Percentiles rank a stretch among this genome's conserved stretches.
These are phyloP conservation scores for Semicossyphus pulcher DNA, from an alignment of 2,113 vertebrate species.

Conservation along the genomic window DNA sequence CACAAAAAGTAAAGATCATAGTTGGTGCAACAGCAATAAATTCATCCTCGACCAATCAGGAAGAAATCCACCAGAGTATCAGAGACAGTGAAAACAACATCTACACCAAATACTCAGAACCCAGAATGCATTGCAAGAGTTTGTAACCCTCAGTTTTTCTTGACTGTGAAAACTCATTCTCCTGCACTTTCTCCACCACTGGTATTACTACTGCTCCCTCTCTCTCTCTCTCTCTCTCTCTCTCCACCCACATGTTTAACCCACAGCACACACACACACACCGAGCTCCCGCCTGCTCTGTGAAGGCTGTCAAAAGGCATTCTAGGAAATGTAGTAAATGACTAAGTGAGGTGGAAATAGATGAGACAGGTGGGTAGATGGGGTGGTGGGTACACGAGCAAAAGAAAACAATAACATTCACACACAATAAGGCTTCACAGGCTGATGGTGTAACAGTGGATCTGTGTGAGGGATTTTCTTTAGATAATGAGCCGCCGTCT, in stretches of 20 bases:
- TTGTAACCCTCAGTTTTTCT: conserved; percentile 5
- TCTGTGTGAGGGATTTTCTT: conserved; percentile 13
- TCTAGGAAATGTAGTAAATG: conserved; percentile 44
- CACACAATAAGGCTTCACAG: conserved; percentile 15
- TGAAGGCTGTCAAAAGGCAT: conserved; percentile 45
- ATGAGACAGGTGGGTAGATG: conserved; percentile 33
- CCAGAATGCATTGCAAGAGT: conserved; percentile 7
- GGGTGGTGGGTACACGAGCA: conserved; percentile 19
- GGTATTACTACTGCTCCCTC: conserved; percentile 5
- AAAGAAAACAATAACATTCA: conserved; percentile 18
- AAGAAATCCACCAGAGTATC: background rate
- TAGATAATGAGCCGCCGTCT: conserved; percentile 2
- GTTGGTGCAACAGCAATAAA: background rate
- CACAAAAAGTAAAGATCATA: conserved; percentile 3
- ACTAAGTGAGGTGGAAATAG: conserved; percentile 32
- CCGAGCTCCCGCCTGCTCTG: conserved; percentile 31
- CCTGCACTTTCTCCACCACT: conserved; percentile 19
- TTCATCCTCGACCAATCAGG: background rate
- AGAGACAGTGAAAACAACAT: background rate
- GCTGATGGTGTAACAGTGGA: background rate
- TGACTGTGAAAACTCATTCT: conserved; percentile 25
- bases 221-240: conserved; percentile 25
- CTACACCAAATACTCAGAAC: background rate
- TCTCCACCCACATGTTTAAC: conserved; percentile 50
- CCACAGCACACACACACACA: conserved; percentile 21